These are phyloP conservation scores for Agapostemon virescens DNA, from an alignment of 2,888 invertebrate genomes.

Conservation along the genomic window DNA sequence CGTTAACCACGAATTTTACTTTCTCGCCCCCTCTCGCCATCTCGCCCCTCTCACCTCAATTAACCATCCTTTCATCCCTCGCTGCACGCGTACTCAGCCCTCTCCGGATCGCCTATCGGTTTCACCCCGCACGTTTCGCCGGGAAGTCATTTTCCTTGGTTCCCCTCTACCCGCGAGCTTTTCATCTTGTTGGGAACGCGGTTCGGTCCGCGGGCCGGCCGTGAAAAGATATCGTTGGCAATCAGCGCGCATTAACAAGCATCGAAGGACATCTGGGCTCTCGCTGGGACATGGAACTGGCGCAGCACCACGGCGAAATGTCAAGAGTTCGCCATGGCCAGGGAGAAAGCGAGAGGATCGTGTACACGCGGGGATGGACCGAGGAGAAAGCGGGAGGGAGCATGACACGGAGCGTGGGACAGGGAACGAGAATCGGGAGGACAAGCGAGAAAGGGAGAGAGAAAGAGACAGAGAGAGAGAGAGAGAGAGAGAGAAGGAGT, in stretches of 20 bases:
- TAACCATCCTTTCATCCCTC: slow-evolving; percentile 9
- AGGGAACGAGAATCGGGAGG: not conserved
- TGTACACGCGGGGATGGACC: slow-evolving; percentile 31
- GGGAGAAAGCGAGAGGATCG: slow-evolving; percentile 46
- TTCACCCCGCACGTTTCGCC: slow-evolving; percentile 10
- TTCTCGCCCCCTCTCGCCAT: not conserved
- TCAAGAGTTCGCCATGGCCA: slow-evolving; percentile 70
- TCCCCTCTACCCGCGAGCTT: not conserved
- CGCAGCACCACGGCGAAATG: slow-evolving; percentile 71
- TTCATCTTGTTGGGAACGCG: not conserved
- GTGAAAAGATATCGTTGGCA: slow-evolving; percentile 57
- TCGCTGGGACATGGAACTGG: slow-evolving; percentile 68
- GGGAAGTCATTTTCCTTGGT: slow-evolving; percentile 15
- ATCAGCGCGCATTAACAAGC: slow-evolving; percentile 72
- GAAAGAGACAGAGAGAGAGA: slow-evolving; percentile 35
- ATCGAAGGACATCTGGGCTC: slow-evolving; percentile 72
- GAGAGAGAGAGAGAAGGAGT: not conserved
- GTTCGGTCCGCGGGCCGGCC: not conserved
- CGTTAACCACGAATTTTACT: slow-evolving; percentile 2
- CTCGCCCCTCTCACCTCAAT: slow-evolving; percentile 2
- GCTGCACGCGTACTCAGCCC: not conserved
- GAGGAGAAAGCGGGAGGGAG: slow-evolving; percentile 26
- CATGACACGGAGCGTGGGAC: not conserved
- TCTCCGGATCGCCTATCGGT: slow-evolving; percentile 24
- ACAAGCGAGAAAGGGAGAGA: slow-evolving; percentile 27